Conservation (phyloP, 2,888 invertebrate species). For the Chrysolina haemoptera region DNA sequence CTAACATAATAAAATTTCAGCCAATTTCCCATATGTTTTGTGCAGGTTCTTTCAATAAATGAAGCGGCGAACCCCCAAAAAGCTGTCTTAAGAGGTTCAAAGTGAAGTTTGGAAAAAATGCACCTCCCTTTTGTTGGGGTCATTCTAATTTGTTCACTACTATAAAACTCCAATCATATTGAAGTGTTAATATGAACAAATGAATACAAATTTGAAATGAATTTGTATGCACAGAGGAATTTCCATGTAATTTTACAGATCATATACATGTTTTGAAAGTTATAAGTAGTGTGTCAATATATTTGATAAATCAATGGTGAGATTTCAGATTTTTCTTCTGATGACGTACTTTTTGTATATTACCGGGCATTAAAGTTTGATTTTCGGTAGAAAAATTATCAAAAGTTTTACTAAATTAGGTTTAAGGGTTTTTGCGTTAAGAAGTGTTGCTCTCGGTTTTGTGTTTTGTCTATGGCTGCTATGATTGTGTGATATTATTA, state of each 20-base stretch:
- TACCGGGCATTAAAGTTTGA: slow-evolving; percentile 44
- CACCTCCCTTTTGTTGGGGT: no score
- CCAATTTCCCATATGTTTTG: no score
- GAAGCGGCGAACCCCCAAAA: no score
- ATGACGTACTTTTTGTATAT: slow-evolving; percentile 27
- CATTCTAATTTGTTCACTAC: no score
- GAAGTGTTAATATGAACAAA: not conserved
- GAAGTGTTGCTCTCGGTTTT: slow-evolving; percentile 43
- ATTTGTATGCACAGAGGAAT: no score
- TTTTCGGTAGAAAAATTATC: slow-evolving; percentile 37
- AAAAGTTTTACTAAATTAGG: slow-evolving; percentile 42
- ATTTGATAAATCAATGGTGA: slow-evolving; percentile 21
- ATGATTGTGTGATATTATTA: slow-evolving; percentile 53
- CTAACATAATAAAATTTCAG: no score
- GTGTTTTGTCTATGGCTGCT: slow-evolving; percentile 42
- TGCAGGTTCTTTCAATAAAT: no score
- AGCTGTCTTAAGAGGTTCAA: no score
- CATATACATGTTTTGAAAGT: slow-evolving; percentile 37
- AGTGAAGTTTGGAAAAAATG: no score
- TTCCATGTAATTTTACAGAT: not conserved
- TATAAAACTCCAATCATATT: no score
- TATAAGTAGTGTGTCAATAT: slow-evolving; percentile 36
- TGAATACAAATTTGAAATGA: not conserved
- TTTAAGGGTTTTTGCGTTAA: slow-evolving; percentile 32
- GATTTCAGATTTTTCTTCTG: slow-evolving; percentile 4